phyloP scores from a whole-genome alignment of 2,888 invertebrate species.

The Strigamia maritima region DNA sequence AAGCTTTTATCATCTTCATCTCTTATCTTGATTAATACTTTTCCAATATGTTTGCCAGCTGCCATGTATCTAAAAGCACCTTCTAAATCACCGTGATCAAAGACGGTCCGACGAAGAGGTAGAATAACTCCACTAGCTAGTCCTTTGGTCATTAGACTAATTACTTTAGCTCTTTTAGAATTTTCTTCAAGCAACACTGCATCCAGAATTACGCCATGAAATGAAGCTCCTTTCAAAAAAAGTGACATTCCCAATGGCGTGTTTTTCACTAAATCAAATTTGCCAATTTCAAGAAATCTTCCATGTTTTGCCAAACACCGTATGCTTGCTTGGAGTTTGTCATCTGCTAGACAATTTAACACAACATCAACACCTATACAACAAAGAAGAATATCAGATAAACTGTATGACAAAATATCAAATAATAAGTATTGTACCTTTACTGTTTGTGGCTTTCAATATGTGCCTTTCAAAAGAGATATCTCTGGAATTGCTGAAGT shows the following conservation, averaged over 20 bases:
- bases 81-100: slow-evolving; percentile 53
- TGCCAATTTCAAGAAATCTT: slow-evolving; percentile 96
- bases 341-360: slow-evolving; percentile 90
- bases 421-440: no score
- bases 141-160: slow-evolving; percentile 65
- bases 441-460: slow-evolving; percentile 76
- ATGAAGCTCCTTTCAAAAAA: slow-evolving; percentile 91
- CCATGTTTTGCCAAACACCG: slow-evolving; percentile 89
- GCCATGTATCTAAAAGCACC: slow-evolving; percentile 57
- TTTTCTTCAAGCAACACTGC: slow-evolving; percentile 74
- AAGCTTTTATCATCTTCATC: slow-evolving; percentile 65
- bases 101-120: slow-evolving; percentile 55
- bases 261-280: slow-evolving; percentile 92
- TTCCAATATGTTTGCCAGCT: slow-evolving; percentile 57
- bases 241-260: slow-evolving; percentile 81
- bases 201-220: slow-evolving; percentile 96
- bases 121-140: slow-evolving; percentile 55
- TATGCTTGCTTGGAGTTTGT: slow-evolving; percentile 89
- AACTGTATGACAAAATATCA: no score
- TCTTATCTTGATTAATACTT: slow-evolving; percentile 62
- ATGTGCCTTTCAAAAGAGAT: slow-evolving; percentile 87
- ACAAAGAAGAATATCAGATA: not conserved
- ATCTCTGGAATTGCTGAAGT: slow-evolving; percentile 90
- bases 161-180: slow-evolving; percentile 71
- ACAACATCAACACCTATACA: slow-evolving; percentile 81